Evolutionary conservation across 2,113 vertebrate species (phyloP), one percentile per base, ranked within the genome.

Genomic region (Ammodytes marinus): DNA sequence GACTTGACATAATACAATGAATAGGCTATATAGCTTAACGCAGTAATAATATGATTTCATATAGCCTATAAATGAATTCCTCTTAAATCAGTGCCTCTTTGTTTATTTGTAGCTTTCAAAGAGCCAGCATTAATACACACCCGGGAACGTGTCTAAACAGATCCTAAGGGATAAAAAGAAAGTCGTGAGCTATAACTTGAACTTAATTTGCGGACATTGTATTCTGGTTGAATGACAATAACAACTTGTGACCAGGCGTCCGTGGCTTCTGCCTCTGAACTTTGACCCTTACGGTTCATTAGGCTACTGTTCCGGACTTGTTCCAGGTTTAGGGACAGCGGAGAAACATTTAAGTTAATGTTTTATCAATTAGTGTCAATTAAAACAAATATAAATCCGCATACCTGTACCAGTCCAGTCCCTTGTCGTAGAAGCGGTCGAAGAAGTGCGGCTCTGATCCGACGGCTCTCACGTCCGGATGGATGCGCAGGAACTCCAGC

Each of bases 391-490:
- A 35, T 10, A 5, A 3, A 46, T 0, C 6, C 3, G 13, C 87
- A n/a, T 71, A 96, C 96, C 95, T 95, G 94, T 96, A 96, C 96
- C 96, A 96, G n/a, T 93, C 91, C 76, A 95, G 90, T 8, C 96
- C 96, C 52, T 89, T 94, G 1, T 96, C 94, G 57, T 96, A 96
- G 88, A 95, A 95, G 71, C 96, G 92, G 88, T 96, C 96, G 17
- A 96, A 96, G 94, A 96, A 97, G 86, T 96, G 95, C 70, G 95
- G 95, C 63, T 96, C 96, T 0, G 96, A 91, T 0, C 96, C 97
- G 77, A 97, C 93, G 0, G 96, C 96, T 54, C 96, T 90, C 64
- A 96, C 96, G 79, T 96, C 96, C 8, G 96, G 96, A 65, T 96
- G 96, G 79, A 96, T 92, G 82, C 96, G 95, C 77, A 96, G 91